Conservation (phyloP, 2,888 invertebrate species). For the Poecilobothrus nobilitatus region DNA sequence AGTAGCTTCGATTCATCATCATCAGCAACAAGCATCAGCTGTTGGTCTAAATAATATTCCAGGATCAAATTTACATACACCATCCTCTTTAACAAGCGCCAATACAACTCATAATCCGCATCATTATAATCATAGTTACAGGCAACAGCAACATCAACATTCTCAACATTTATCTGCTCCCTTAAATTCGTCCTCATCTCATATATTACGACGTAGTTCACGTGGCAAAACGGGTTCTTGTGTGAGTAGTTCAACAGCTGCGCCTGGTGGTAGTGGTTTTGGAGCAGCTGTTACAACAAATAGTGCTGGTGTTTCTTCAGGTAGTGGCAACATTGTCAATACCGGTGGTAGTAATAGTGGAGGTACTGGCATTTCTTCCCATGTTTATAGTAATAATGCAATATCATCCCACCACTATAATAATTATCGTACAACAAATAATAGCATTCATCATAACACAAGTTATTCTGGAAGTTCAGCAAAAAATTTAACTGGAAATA, state of each 20-base stretch:
- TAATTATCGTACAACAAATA: conserved; percentile 42
- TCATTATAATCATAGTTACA: conserved; percentile 15
- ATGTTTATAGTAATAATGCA: conserved; percentile 20
- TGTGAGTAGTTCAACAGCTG: conserved; percentile 36
- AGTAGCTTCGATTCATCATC: conserved; percentile 20
- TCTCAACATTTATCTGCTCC: not conserved
- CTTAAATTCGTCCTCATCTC: conserved; percentile 29
- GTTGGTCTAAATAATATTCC: conserved; percentile 20
- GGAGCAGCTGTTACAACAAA: conserved; percentile 3
- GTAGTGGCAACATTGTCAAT: conserved; percentile 15
- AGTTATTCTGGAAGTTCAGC: conserved; percentile 25
- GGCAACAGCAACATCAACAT: not conserved
- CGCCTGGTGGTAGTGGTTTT: conserved; percentile 24
- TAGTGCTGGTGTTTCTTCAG: conserved; percentile 12
- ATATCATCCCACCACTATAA: conserved; percentile 21
- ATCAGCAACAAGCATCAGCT: conserved; percentile 14
- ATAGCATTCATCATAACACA: conserved; percentile 41
- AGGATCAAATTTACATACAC: conserved; percentile 13
- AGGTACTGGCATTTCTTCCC: conserved; percentile 25
- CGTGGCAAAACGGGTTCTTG: conserved; percentile 46
- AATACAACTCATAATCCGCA: conserved; percentile 24
- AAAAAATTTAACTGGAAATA: conserved; percentile 32
- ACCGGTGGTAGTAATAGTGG: conserved; percentile 32
- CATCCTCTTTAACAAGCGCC: conserved; percentile 19
- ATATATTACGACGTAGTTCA: conserved; percentile 41